These are phyloP conservation scores for Alethe castanea DNA, from an alignment of 2,113 vertebrate genomes.

Conservation along the genomic window DNA sequence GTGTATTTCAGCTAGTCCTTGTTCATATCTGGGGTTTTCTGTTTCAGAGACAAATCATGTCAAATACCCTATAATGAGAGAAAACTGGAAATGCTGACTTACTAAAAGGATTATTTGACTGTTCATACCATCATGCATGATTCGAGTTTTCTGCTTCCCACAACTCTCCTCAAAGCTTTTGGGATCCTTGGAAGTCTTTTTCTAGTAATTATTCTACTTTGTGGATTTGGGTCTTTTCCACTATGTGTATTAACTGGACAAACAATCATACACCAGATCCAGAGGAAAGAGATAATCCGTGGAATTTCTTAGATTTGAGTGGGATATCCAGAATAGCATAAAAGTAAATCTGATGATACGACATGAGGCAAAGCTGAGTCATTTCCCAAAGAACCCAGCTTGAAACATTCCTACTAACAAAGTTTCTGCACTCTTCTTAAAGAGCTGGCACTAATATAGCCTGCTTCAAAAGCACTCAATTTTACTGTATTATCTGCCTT, in stretches of 20 bases:
- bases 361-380: neutral
- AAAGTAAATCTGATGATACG: neutral
- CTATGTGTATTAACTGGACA: neutral
- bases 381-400: neutral
- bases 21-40: neutral
- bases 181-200: neutral
- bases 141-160: neutral
- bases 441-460: neutral
- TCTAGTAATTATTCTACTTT: neutral
- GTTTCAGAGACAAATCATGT: neutral
- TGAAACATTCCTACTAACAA: conserved; percentile 7
- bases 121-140: neutral
- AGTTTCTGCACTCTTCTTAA: neutral
- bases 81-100: neutral
- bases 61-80: neutral
- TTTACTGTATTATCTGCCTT: neutral
- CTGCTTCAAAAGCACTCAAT: neutral
- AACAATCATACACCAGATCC: neutral
- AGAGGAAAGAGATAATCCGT: neutral
- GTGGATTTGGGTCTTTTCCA: neutral
- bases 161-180: neutral
- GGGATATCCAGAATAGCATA: neutral
- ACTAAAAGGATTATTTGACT: neutral
- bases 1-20: conserved; percentile 7
- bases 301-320: neutral